Base-by-base conservation (phyloP, 2,113 vertebrate genomes). In the Eulacestoma nigropectus region DNA sequence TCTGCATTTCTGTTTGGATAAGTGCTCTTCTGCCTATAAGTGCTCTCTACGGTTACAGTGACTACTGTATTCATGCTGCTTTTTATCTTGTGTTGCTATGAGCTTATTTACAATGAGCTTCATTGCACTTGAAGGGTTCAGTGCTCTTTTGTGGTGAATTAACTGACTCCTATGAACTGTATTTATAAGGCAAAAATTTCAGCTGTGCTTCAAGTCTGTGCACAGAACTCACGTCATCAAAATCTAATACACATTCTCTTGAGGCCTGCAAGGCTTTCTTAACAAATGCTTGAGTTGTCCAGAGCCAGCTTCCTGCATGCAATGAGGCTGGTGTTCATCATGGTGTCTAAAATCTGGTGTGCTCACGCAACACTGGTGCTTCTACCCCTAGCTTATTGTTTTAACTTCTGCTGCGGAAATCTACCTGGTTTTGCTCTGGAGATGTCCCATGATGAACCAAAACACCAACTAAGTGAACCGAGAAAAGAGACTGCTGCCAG, bases 181-280 rank as follows among this genome's bases (percentile, higher is more conserved):
- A 62, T 62, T 44, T 62, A 27, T 16, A 87, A 82, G 53, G 30
- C 41, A 14, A 84, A 79, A 69, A 73, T 69, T 79, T 82, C 74
- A 84, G 25, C 26, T 23, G 60, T 13, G 2, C 26, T 60, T 65
- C 10, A 35, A 87, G 52, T 56, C 73, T 74, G 39, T 47, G 37
- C 0, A 0, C 25, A 29, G 46, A 77, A 69, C 16, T 84, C 29
- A 21, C 1, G 0, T 42, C 49, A 65, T 32, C 44, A 91, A 82
- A 87, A 33, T 27, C n/a, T 75, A 50, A 60, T 12, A 67, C 5
- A 17, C 1, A 0, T 78, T 87, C 32, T 87, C 29, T 20, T 72
- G 47, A 68, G 37, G 37, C 41, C n/a, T 84, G 17, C 37, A 82
- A 92, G 25, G 49, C 44, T 69, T 35, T 67, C 22, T 63, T 47